A percentile compares a stretch with the other conserved stretches of the same genome.
Evolutionary conservation across 1,140 invertebrate genomes (phyloP).

Genomic region (Heliconius nattereri): DNA sequence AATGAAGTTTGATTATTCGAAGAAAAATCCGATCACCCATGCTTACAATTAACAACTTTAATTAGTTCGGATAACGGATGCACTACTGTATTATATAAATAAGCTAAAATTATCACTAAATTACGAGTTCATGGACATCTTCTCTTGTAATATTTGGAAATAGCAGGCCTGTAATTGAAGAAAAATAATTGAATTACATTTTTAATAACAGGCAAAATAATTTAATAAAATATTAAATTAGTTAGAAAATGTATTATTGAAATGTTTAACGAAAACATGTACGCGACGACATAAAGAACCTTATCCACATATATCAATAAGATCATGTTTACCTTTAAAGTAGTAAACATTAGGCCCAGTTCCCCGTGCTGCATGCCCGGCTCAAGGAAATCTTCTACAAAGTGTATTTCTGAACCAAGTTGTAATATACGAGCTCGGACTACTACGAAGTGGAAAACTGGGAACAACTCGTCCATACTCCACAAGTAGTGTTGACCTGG

Average conservation of each 20-base stretch:
- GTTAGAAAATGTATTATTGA: too few relatives aligned
- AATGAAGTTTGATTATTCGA: too few relatives aligned
- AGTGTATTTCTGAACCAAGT: constrained; percentile 92
- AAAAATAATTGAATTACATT: constrained; percentile 13
- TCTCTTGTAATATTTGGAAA: constrained; percentile 88
- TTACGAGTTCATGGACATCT: constrained; percentile 81
- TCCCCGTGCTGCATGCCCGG: constrained; percentile 88
- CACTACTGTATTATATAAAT: background rate
- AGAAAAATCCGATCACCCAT: too few relatives aligned
- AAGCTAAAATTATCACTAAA: background rate
- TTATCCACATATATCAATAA: background rate
- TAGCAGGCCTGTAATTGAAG: constrained; percentile 84
- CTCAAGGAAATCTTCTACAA: constrained; percentile 92
- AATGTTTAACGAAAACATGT: too few relatives aligned
- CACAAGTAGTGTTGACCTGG: constrained; percentile 83
- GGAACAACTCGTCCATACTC: constrained; percentile 93
- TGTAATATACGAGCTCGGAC: constrained; percentile 90
- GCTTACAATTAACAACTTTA: too few relatives aligned
- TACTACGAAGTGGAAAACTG: constrained; percentile 92
- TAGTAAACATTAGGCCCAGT: constrained; percentile 92
- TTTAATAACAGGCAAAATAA: too few relatives aligned
- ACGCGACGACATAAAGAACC: background rate
- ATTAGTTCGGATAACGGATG: too few relatives aligned
- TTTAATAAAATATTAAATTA: too few relatives aligned
- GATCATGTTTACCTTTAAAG: constrained; percentile 77